Conservation (phyloP, 2,888 invertebrate genomes). For the Nasonia oneida region DNA sequence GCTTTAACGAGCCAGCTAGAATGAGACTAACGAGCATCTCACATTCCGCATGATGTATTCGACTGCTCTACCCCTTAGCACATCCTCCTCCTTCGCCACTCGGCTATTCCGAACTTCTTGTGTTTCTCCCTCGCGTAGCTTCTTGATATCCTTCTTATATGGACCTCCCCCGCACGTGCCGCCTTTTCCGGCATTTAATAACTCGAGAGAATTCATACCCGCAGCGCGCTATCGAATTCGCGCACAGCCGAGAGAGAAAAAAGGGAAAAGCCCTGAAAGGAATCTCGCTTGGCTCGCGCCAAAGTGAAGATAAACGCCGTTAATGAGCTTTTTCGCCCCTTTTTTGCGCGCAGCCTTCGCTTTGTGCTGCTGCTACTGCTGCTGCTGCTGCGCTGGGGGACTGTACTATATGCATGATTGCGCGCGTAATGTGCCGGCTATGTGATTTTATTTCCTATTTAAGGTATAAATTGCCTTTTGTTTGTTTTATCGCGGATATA, state of each 20-base stretch:
- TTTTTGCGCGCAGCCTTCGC: neutral
- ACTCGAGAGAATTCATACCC: neutral
- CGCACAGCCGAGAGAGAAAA: neutral
- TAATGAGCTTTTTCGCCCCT: conserved; percentile 11
- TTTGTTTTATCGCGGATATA: neutral
- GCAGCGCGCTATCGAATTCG: no score
- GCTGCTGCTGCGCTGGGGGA: no score
- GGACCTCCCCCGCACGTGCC: no score
- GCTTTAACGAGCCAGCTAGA: conserved; percentile 72
- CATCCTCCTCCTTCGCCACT: neutral
- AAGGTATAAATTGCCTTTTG: neutral
- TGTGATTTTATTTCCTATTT: neutral
- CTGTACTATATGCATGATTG: no score
- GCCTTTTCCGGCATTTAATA: neutral
- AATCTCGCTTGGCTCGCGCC: neutral
- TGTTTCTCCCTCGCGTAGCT: no score
- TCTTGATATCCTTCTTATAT: no score
- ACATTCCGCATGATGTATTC: conserved; percentile 65
- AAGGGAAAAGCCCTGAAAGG: neutral
- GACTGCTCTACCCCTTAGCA: neutral
- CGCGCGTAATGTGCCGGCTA: neutral
- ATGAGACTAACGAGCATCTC: conserved; percentile 75
- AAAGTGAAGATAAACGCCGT: conserved; percentile 10
- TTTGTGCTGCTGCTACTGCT: no score
- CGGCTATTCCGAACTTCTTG: neutral